phyloP scores from a whole-genome alignment of 2,113 vertebrate species.

The Kobus ellipsiprymnus region DNA sequence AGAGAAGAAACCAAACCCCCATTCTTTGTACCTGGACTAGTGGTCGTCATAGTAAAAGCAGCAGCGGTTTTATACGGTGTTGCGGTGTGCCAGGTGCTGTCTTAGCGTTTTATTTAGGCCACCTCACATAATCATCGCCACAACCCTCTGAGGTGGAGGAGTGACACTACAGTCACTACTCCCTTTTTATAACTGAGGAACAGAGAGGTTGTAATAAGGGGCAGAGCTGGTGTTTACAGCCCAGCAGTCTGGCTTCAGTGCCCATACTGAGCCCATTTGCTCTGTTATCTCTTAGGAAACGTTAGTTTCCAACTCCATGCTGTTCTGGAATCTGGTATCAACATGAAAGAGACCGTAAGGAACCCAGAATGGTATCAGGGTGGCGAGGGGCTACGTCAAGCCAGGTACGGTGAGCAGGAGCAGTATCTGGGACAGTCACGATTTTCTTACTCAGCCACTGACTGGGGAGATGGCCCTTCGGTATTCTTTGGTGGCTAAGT shows the following conservation, averaged over 20 bases:
- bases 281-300: neutral
- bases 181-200: neutral
- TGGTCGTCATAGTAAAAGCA: neutral
- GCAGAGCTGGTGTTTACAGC: neutral
- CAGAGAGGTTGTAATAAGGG: neutral
- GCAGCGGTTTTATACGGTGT: neutral
- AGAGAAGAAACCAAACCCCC: neutral
- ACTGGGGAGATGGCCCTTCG: neutral
- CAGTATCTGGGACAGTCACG: neutral
- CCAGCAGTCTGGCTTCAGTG: neutral
- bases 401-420: neutral
- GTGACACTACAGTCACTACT: neutral
- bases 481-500: neutral
- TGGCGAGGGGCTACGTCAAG: neutral
- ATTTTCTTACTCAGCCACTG: neutral
- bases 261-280: neutral
- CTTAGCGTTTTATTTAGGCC: neutral
- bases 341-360: neutral
- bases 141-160: neutral
- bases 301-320: neutral
- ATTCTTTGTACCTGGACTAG: neutral
- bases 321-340: neutral
- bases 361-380: neutral
- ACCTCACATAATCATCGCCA: neutral
- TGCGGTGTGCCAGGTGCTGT: neutral